Evolutionary conservation across 53 echinoderm and acorn worm genomes (phyloP).

Genomic region (Glandiceps talaboti): DNA sequence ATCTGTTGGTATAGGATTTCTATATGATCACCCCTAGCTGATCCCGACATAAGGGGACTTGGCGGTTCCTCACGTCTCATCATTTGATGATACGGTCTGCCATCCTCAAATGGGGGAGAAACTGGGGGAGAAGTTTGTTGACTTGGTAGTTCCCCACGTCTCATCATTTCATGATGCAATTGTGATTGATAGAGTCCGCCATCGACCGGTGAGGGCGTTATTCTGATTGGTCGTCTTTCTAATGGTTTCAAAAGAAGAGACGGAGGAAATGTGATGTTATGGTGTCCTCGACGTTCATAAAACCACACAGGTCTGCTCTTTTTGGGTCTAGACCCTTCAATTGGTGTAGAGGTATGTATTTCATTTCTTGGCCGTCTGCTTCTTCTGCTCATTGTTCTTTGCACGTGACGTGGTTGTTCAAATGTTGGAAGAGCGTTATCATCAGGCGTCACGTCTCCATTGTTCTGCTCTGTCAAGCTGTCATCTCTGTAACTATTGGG

Average conservation of each 20-base stretch:
- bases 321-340: not conserved
- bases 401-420: not conserved
- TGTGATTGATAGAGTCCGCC: too few species aligned
- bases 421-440: not conserved
- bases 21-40: too few species aligned
- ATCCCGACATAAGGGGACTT: too few species aligned
- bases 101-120: too few species aligned
- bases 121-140: too few species aligned
- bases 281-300: not conserved
- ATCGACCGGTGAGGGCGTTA: not conserved
- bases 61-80: too few species aligned
- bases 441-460: not conserved
- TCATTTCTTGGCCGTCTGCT: not conserved
- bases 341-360: not conserved
- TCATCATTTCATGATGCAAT: too few species aligned
- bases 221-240: not conserved
- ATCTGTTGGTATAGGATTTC: too few species aligned
- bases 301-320: not conserved
- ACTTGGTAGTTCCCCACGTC: too few species aligned
- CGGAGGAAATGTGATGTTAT: not conserved
- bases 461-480: not conserved
- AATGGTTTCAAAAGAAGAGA: not conserved
- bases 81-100: too few species aligned
- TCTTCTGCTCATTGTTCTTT: not conserved
- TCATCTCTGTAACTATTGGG: not conserved